Conservation (phyloP, 2,113 vertebrate species). For the Hepsetus odoe region DNA sequence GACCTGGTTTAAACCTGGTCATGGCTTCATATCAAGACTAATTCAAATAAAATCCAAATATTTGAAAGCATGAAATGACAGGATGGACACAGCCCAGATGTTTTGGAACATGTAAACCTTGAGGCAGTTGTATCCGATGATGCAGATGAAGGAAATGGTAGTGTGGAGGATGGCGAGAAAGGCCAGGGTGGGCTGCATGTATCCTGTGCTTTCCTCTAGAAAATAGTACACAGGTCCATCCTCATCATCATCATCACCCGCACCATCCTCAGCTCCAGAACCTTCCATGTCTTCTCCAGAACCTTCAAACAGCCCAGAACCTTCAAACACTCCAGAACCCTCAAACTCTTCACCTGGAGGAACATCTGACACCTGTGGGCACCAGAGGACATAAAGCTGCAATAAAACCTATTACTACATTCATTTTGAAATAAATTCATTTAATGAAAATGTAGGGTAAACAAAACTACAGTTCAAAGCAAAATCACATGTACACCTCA, state of each 20-base stretch:
- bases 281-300: constrained; percentile 76
- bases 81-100: not conserved
- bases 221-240: constrained; percentile 86
- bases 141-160: constrained; percentile 89
- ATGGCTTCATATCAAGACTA: too few relatives aligned
- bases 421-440: too few relatives aligned
- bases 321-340: constrained; percentile 71
- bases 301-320: constrained; percentile 73
- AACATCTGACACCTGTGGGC: constrained; percentile 82
- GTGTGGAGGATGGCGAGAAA: constrained; percentile 86
- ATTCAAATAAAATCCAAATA: too few relatives aligned
- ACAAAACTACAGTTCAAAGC: too few relatives aligned
- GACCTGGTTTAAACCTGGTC: too few relatives aligned
- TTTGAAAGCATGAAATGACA: not conserved
- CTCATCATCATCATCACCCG: constrained; percentile 77
- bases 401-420: not conserved
- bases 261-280: constrained; percentile 70
- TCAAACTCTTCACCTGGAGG: constrained; percentile 78
- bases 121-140: constrained; percentile 96
- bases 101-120: constrained; percentile 72
- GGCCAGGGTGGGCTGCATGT: constrained; percentile 89
- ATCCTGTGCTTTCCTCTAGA: constrained; percentile 93
- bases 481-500: too few relatives aligned
- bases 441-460: too few relatives aligned
- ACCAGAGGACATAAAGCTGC: not conserved